A percentile compares a stretch with the other conserved stretches of the same genome.
These are phyloP conservation scores for Trachymyrmex cornetzi DNA, from an alignment of 1,140 invertebrate species.

Conservation along the genomic window DNA sequence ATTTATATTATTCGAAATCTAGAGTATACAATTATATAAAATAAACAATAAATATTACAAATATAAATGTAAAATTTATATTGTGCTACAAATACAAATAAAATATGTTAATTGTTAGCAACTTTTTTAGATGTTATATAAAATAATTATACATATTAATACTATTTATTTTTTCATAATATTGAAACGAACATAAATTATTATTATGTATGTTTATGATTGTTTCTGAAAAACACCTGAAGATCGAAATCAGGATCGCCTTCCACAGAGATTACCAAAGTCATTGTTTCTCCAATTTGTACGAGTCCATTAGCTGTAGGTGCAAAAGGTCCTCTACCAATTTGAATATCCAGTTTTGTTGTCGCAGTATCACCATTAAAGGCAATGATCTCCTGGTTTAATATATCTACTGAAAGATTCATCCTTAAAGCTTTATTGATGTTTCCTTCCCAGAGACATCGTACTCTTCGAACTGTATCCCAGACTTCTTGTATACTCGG, in stretches of 20 bases:
- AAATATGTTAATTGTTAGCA: background rate
- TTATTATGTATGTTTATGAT: background rate
- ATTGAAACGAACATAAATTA: background rate
- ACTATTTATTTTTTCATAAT: background rate
- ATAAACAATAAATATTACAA: too few relatives aligned
- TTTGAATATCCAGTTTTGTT: constrained; percentile 93
- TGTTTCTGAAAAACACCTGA: constrained; percentile 81
- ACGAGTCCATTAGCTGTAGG: constrained; percentile 92
- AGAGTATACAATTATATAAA: too few relatives aligned
- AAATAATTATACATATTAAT: background rate
- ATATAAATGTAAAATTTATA: background rate
- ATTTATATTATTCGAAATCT: background rate
- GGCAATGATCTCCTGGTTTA: constrained; percentile 93
- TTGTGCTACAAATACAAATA: background rate
- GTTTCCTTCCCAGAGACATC: constrained; percentile 94
- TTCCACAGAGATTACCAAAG: constrained; percentile 93
- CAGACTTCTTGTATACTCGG: constrained; percentile 93
- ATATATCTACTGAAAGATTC: constrained; percentile 92
- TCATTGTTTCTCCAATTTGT: constrained; percentile 94
- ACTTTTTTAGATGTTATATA: too few relatives aligned
- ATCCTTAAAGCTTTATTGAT: constrained; percentile 91
- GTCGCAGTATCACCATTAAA: constrained; percentile 94
- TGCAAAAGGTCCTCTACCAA: constrained; percentile 93
- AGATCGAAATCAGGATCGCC: constrained; percentile 94
- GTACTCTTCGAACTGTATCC: constrained; percentile 92